phyloP scores from a whole-genome alignment of 2,797 vertebrate species.

The Protonibea diacanthus region DNA sequence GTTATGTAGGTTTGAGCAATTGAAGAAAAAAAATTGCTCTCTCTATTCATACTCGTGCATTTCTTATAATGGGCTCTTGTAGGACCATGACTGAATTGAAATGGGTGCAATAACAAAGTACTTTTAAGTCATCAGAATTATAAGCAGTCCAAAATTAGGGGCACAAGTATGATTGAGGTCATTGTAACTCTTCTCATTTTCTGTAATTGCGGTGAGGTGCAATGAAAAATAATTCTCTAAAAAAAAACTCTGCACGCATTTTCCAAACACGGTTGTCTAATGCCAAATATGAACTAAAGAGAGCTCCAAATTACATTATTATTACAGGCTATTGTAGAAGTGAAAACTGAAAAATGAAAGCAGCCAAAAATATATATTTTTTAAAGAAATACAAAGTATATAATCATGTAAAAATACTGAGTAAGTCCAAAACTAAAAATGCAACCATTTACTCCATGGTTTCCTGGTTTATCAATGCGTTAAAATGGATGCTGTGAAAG shows the following conservation, averaged over 20 bases:
- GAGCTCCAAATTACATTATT: background rate
- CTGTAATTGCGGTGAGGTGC: conserved; percentile 6
- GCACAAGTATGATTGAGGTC: background rate
- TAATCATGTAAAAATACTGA: background rate
- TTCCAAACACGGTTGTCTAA: background rate
- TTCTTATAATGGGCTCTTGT: background rate
- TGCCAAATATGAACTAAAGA: background rate
- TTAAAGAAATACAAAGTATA: too few species aligned
- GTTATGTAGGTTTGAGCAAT: background rate
- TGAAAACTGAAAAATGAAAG: background rate
- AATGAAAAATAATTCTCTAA: background rate
- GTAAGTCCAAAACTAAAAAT: background rate
- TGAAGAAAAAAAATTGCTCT: background rate
- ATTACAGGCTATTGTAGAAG: background rate
- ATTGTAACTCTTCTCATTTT: background rate
- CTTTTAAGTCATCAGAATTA: conserved; percentile 6
- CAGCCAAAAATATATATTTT: too few species aligned
- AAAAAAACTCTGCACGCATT: background rate
- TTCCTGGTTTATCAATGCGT: background rate
- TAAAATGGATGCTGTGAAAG: conserved; percentile 12
- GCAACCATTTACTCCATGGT: background rate
- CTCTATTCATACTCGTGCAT: background rate
- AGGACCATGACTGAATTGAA: background rate
- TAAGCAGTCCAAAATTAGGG: conserved; percentile 7
- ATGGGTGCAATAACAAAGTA: background rate